Base-by-base conservation (phyloP, 2,888 invertebrate genomes). In the Chalcosyrphus nemorum region DNA sequence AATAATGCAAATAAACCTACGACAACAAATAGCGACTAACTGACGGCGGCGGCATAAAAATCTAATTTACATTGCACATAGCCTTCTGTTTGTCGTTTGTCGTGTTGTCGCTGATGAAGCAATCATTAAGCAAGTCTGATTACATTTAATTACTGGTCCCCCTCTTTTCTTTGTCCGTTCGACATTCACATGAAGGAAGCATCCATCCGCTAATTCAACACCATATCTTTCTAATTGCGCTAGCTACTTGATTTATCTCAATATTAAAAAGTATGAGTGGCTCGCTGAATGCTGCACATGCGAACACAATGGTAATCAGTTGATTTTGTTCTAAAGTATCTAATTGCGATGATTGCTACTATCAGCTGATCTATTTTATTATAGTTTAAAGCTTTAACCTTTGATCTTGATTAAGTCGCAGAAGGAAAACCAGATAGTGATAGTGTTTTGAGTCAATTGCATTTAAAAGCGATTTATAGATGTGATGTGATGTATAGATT, bases 141-240 rank as follows among this genome's bases (percentile, higher is more conserved):
- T 77, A 50, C 32, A 52, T 68, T 76, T 76, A 52, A 65, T 65
- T 65, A 50, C 9, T 50, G n/a, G 50, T 7, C 13, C 63, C 13
- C 50, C 9, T 19, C 47, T 50, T 35, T 65, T 7, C 9, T 47
- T 47, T 35, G 29, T 45, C 2, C 32, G 35, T 65, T 45, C 35
- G 21, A 4, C 4, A 24, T 11, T 15, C 7, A 13, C 5, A 24
- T 61, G 43, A 24, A 19, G 24, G 27, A 41, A 45, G 45, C 61
- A 47, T 65, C 41, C 66, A 52, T 66, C 66, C 50, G 66, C 66
- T 66, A 6, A 35, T 50, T 52, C 19, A 32, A 56, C 35, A 29
- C 29, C 17, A 27, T 13, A 52, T 52, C 19, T 52, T 29, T 29
- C 7, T 52, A 50, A 50, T 52, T 56, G 56, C 38, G 17, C 57